Conservation (phyloP, 2,888 invertebrate genomes). For the Allacma fusca region DNA sequence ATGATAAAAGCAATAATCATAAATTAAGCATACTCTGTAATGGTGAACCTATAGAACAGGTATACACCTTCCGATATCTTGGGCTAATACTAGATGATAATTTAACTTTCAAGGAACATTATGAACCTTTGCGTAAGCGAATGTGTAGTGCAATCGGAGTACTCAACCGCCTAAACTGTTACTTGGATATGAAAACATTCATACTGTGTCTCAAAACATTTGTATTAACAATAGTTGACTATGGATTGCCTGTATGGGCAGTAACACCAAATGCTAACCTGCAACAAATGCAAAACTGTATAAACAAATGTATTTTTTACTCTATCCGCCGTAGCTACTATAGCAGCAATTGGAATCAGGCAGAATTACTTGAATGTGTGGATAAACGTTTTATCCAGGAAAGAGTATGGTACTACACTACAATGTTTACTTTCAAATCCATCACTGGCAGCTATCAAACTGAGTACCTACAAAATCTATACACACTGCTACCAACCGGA, state of each 20-base stretch:
- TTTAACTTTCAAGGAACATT: conserved; percentile 24
- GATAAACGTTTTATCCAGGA: neutral
- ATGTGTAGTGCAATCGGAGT: conserved; percentile 12
- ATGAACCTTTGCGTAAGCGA: neutral
- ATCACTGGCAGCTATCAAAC: neutral
- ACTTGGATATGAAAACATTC: neutral
- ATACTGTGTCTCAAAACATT: conserved; percentile 13
- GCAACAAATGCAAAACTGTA: neutral
- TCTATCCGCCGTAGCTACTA: neutral
- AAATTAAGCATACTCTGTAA: neutral
- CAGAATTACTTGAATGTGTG: neutral
- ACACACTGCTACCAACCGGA: neutral
- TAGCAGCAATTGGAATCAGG: neutral
- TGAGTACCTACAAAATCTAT: neutral
- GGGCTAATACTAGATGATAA: conserved; percentile 21
- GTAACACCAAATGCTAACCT: neutral
- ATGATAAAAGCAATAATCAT: neutral
- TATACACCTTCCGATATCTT: conserved; percentile 29
- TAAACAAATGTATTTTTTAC: neutral
- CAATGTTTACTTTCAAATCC: neutral
- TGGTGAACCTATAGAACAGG: neutral
- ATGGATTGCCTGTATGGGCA: conserved; percentile 26
- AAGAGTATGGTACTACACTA: neutral
- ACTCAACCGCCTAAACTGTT: neutral
- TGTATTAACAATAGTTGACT: conserved; percentile 26